phyloP scores from a whole-genome alignment of 2,888 invertebrate genomes.

The Muscina levida region DNA sequence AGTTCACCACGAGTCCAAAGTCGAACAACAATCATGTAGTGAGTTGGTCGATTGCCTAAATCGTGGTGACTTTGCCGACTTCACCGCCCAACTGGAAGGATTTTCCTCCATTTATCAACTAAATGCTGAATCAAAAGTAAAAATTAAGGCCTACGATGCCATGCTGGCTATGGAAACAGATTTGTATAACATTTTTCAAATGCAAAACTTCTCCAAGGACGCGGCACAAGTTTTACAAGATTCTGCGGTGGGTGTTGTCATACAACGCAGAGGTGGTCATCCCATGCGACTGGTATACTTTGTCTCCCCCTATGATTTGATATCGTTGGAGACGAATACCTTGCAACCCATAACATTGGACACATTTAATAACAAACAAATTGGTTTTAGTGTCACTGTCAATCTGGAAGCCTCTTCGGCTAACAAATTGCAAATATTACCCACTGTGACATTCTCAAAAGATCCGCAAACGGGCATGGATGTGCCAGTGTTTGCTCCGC shows the following conservation, averaged over 20 bases:
- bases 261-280: conserved; percentile 92
- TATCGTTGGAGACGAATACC: conserved; percentile 87
- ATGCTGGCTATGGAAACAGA: conserved; percentile 95
- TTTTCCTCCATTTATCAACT: conserved; percentile 95
- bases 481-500: conserved; percentile 88
- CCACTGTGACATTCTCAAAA: conserved; percentile 74
- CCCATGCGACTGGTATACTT: conserved; percentile 97
- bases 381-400: conserved; percentile 94
- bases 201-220: conserved; percentile 87
- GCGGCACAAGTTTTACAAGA: conserved; percentile 87
- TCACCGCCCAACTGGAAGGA: conserved; percentile 95
- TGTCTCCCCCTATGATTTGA: conserved; percentile 94
- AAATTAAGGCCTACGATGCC: conserved; percentile 95
- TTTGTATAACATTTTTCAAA: conserved; percentile 88
- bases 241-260: conserved; percentile 92
- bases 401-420: conserved; percentile 94
- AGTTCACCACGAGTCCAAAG: conserved; percentile 94
- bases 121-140: conserved; percentile 96
- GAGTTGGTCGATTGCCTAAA: conserved; percentile 92
- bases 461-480: conserved; percentile 82
- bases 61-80: conserved; percentile 93
- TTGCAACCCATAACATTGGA: conserved; percentile 89
- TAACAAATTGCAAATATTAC: conserved; percentile 81
- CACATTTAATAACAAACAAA: conserved; percentile 84
- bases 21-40: conserved; percentile 91